phyloP scores from a whole-genome alignment of 2,888 invertebrate species.

The Drosophila neonasuta region DNA sequence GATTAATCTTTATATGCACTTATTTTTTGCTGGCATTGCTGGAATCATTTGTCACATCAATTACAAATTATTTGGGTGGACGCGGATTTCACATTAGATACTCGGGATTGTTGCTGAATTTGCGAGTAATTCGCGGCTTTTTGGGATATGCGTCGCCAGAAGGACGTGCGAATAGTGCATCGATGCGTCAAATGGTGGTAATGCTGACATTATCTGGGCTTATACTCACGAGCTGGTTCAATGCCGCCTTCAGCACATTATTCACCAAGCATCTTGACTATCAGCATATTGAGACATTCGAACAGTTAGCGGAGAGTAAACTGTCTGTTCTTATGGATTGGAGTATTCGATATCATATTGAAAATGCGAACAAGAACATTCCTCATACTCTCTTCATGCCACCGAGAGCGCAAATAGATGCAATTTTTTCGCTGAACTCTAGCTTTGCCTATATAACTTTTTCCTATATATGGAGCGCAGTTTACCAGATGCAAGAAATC shows the following conservation, averaged over 20 bases:
- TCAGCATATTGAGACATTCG: neutral
- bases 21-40: constrained; percentile 21
- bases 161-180: neutral
- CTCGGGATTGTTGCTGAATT: constrained; percentile 19
- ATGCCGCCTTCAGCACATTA: neutral
- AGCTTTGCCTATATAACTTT: neutral
- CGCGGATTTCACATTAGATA: neutral
- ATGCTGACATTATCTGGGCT: constrained; percentile 22
- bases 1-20: accelerated
- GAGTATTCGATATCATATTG: neutral
- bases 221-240: neutral
- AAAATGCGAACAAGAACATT: neutral
- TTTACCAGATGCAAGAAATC: constrained; percentile 20
- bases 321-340: neutral
- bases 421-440: neutral
- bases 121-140: constrained; percentile 20
- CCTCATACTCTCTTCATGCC: neutral
- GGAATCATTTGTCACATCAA: neutral
- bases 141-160: constrained; percentile 13
- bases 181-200: constrained; percentile 17
- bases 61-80: neutral
- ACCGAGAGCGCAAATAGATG: neutral
- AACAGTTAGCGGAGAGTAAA: neutral
- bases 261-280: neutral
- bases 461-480: neutral